Evolutionary conservation across 2,797 vertebrate genomes (phyloP), one percentile per base, ranked within the genome.

Genomic region (Cryptoblepharus egeriae): DNA sequence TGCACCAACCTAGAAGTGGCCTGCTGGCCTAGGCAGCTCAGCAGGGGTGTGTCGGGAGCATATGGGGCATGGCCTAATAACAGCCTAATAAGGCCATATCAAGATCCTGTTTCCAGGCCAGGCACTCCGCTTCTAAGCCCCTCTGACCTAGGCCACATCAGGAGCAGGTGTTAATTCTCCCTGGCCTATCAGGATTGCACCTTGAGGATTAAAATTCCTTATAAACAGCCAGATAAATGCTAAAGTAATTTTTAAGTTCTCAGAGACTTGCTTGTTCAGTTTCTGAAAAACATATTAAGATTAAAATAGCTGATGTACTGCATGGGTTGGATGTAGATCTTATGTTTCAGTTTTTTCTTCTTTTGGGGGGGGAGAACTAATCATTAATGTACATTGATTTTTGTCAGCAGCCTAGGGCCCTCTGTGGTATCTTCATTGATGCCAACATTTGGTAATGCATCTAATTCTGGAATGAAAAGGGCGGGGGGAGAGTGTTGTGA

Each of bases 131-230:
- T n/a, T n/a, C n/a, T n/a, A n/a, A n/a, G n/a, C n/a, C n/a, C n/a
- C n/a, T n/a, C n/a, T n/a, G n/a, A n/a, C n/a, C n/a, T n/a, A n/a
- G n/a, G n/a, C n/a, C n/a, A n/a, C n/a, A n/a, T n/a, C n/a, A n/a
- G n/a, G n/a, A n/a, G n/a, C n/a, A n/a, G n/a, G n/a, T n/a, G n/a
- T n/a, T n/a, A n/a, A n/a, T n/a, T n/a, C n/a, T n/a, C n/a, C n/a
- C n/a, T n/a, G n/a, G n/a, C n/a, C n/a, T n/a, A n/a, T n/a, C n/a
- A n/a, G n/a, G n/a, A n/a, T n/a, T n/a, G n/a, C n/a, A n/a, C n/a
- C n/a, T n/a, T n/a, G n/a, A n/a, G n/a, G n/a, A n/a, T n/a, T 92
- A 72, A 90, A 93, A 92, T 86, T 88, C 88, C 82, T 88, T 90
- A 92, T 77, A 93, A 87, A 91, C 92, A 84, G 85, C 82, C 83